Conservation (phyloP, 2,888 invertebrate genomes). For the Epinotia nisella region DNA sequence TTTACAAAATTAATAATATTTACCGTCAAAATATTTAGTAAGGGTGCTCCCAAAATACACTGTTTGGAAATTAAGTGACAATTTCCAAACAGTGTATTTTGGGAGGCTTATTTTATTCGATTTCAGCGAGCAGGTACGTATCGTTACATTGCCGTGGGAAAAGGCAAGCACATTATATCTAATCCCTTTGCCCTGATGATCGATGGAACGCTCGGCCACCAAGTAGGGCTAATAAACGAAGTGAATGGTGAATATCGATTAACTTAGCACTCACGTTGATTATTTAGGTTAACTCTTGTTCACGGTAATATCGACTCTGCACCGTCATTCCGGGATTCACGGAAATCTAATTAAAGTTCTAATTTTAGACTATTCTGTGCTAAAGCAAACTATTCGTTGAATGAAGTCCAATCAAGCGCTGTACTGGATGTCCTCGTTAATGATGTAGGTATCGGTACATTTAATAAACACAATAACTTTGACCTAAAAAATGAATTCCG, state of each 20-base stretch:
- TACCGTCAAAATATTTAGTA: constrained; percentile 45
- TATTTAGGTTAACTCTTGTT: constrained; percentile 22
- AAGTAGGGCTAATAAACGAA: constrained; percentile 27
- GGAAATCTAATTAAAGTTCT: constrained; percentile 15
- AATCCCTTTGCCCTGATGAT: constrained; percentile 10
- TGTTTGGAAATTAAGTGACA: too few relatives aligned
- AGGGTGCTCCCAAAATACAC: too few relatives aligned
- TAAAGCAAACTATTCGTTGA: constrained; percentile 6
- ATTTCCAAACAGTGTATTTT: not conserved
- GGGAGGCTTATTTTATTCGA: not conserved
- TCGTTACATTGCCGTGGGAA: constrained; percentile 10
- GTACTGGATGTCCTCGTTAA: constrained; percentile 3
- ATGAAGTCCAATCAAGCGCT: constrained; percentile 1
- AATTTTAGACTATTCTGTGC: not conserved
- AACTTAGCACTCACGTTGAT: constrained; percentile 26
- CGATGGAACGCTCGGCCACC: constrained; percentile 14
- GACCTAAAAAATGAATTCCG: constrained; percentile 25
- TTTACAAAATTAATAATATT: constrained; percentile 62
- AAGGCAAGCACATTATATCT: not conserved
- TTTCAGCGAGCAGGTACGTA: not conserved
- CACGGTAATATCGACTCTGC: not conserved
- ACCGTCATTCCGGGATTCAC: constrained; percentile 14
- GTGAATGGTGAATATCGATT: constrained; percentile 32
- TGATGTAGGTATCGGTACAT: constrained; percentile 10
- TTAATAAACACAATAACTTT: constrained; percentile 18